Base-by-base conservation (phyloP, 2,113 vertebrate species). In the Macheiramphus alcinus region DNA sequence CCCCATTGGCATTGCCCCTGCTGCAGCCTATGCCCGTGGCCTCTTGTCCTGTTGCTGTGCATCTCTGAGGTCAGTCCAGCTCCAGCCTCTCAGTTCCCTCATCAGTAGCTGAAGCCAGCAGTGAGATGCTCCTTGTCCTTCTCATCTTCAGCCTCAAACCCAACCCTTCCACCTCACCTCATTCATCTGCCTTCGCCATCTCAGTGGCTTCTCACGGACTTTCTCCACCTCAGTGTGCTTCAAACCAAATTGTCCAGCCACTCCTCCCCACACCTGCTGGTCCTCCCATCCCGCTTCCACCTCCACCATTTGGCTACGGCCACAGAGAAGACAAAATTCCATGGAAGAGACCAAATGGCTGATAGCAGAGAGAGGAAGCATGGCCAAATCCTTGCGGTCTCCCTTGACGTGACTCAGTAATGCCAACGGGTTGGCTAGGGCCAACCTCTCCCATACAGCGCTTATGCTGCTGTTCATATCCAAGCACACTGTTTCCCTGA, bases 231-330 rank as follows among this genome's bases (percentile, higher is more conserved):
- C n/a, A 75, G 26, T n/a, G 50, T 32, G 19, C 55, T 88, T 74
- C 2, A 0, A 58, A 21, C 23, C 16, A 43, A 27, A 29, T 48
- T 16, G 32, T 45, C 22, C 58, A 48, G 16, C 15, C 38, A 18
- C 16, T 20, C 21, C 16, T 63, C 11, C 36, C 29, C 3, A 0
- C 1, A 21, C 47, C 6, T 2, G 1, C 63, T 38, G 21, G 16
- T 70, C 23, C 40, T 72, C 23, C 26, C 53, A 34, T 72, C 18
- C 81, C 1, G 0, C 29, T 86, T 90, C 38, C 42, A 82, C 38
- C 21, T 82, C 36, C 29, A 42, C 29, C 9, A 4, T 80, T 84
- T 8, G 3, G 34, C 72, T 86, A 43, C 0, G 1, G 23, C 8
- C 21, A 66, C 53, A 38, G 40, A 80, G 48, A 63, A 80, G 45